Base-by-base conservation (phyloP, 2,888 invertebrate species). In the Rapana venosa region DNA sequence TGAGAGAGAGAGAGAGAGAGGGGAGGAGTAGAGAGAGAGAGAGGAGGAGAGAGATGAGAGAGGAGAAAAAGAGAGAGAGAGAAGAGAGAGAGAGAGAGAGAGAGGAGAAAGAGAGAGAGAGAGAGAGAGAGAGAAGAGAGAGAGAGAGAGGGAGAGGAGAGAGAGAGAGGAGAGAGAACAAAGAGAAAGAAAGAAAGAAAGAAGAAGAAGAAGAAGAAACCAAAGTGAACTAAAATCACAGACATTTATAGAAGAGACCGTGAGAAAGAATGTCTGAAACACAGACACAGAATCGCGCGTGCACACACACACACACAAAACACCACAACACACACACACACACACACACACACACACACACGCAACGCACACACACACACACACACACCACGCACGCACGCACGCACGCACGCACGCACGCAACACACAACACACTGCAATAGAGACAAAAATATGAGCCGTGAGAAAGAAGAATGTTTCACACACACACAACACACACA, bases 61-160 rank as follows among this genome's bases (percentile, higher is more conserved):
- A 66, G 66, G 26, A 66, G 66, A 66, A 2, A 66, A 13, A 66
- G 20, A 66, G 66, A 66, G 66, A 66, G 20, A 66, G 66, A 66
- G 56, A 58, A 58, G 56, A 85, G 85, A 56, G 22, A 85, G 30
- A 85, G 85, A 56, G 58, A 85, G 58, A 58, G 13, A 58, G 56
- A 83, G 47, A 47, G 15, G 83, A 47, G 47, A 47, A 6, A 83
- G 47, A 83, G n/a, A 83, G 47, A n/a, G 83, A 83, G 47, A 47
- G 11, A 36, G 36, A 47, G 58, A 85, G 58, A 58, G 85, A n/a
- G 85, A 58, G 85, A 30, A 30, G 26, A n/a, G 5, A n/a, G 58
- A 17, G n/a, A 58, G 13, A 13, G 13, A 26, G 66, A 66, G 13
- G 26, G 13, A 66, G 66, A 26, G 2, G 26, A 26, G 13, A 13